Evolutionary conservation across 2,797 vertebrate genomes (phyloP).

Genomic region (Brachymystax lenok): DNA sequence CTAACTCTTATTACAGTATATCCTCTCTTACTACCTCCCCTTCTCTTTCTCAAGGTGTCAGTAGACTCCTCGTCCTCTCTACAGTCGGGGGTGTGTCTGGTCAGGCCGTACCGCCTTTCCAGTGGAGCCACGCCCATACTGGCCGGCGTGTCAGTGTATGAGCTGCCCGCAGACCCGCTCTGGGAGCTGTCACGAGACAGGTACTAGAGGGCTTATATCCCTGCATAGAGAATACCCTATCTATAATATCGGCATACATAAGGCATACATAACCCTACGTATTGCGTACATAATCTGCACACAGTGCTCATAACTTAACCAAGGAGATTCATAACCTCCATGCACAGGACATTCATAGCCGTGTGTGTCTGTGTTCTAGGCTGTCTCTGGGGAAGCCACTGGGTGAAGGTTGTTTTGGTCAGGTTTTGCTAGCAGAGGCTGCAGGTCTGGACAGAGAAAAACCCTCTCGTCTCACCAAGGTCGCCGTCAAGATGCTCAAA

Average conservation of each 20-base stretch:
- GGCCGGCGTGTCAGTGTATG: constrained; percentile 84
- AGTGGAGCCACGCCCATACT: constrained; percentile 82
- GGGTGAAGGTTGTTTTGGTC: constrained; percentile 91
- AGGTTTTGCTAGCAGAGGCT: constrained; percentile 87
- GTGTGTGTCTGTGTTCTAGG: constrained; percentile 60
- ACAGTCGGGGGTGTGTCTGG: constrained; percentile 83
- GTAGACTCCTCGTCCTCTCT: constrained; percentile 87
- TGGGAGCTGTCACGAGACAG: constrained; percentile 89
- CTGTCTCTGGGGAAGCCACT: constrained; percentile 87
- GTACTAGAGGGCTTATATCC: constrained; percentile 52
- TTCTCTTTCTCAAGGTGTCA: constrained; percentile 76
- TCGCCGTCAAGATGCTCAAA: constrained; percentile 93
- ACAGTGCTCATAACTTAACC: neutral
- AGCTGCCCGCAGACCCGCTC: constrained; percentile 85
- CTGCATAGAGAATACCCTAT: neutral
- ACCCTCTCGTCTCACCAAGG: constrained; percentile 83
- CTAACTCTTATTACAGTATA: neutral
- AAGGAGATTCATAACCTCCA: neutral
- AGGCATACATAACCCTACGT: neutral
- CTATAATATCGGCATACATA: neutral
- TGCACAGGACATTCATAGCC: neutral
- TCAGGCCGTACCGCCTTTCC: constrained; percentile 84
- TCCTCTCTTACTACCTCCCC: neutral
- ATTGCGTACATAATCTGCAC: neutral
- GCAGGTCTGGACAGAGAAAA: constrained; percentile 86